phyloP scores from a whole-genome alignment of 2,113 vertebrate genomes.

The Motacilla alba region DNA sequence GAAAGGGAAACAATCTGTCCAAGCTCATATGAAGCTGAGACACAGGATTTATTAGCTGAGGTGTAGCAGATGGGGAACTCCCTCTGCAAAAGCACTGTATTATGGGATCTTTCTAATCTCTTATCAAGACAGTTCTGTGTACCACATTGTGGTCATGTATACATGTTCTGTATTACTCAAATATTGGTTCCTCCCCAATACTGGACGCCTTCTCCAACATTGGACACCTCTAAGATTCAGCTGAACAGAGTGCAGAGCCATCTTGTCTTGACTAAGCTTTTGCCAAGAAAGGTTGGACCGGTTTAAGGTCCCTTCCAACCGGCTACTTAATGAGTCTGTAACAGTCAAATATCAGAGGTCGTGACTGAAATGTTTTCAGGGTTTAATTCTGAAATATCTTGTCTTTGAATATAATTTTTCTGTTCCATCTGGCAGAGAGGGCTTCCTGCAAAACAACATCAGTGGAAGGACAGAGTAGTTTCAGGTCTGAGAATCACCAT shows the following conservation, averaged over 20 bases:
- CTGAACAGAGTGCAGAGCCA: neutral
- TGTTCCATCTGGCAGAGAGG: neutral
- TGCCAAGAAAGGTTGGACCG: neutral
- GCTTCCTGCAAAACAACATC: neutral
- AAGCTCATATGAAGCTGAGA: neutral
- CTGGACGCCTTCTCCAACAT: neutral
- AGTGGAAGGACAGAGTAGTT: neutral
- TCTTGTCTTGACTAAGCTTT: neutral
- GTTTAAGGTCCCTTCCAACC: neutral
- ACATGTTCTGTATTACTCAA: neutral
- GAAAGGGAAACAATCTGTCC: neutral
- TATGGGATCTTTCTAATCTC: neutral
- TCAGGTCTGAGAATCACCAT: neutral
- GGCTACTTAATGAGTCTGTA: neutral
- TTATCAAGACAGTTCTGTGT: neutral
- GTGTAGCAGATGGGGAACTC: neutral
- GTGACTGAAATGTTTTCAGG: neutral
- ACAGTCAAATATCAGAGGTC: neutral
- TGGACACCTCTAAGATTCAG: neutral
- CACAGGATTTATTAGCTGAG: neutral
- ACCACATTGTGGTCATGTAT: too few species aligned
- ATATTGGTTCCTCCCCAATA: neutral
- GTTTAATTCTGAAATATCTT: neutral
- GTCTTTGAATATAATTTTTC: neutral
- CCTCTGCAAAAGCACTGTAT: neutral